These are phyloP conservation scores for Condylura cristata DNA, from an alignment of 2,113 vertebrate species.

Conservation along the genomic window DNA sequence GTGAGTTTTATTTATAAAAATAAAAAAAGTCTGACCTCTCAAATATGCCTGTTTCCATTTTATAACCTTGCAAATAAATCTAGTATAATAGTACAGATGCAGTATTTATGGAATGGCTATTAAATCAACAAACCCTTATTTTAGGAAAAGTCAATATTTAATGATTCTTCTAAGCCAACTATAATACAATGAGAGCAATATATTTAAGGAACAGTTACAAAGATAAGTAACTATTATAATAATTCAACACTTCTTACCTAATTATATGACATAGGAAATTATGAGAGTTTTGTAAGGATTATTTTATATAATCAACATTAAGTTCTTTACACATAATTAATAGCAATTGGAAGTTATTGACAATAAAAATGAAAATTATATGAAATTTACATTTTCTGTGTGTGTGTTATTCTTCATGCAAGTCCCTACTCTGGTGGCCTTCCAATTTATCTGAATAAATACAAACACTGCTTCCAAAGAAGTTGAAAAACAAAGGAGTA, in stretches of 20 bases:
- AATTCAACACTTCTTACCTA: not conserved
- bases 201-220: not conserved
- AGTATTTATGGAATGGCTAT: slow-evolving; percentile 43
- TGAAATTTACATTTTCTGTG: slow-evolving; percentile 33
- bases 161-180: slow-evolving; percentile 45
- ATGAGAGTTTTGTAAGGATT: slow-evolving; percentile 14
- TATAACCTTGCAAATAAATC: slow-evolving; percentile 43
- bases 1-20: no score
- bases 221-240: not conserved
- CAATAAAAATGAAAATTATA: slow-evolving; percentile 50
- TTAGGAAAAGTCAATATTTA: slow-evolving; percentile 44
- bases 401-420: slow-evolving; percentile 25
- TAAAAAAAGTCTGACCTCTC: not conserved
- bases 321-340: slow-evolving; percentile 22
- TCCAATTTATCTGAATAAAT: not conserved
- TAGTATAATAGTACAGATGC: slow-evolving; percentile 2
- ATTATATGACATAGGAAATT: slow-evolving; percentile 23
- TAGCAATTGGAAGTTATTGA: slow-evolving; percentile 46
- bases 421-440: slow-evolving; percentile 27
- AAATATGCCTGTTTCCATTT: slow-evolving; percentile 30
- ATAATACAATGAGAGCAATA: slow-evolving; percentile 2
- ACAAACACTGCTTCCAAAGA: slow-evolving; percentile 36
- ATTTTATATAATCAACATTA: not conserved
- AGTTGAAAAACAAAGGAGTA: not conserved
- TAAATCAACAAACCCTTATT: slow-evolving; percentile 51